Evolutionary conservation across 2,888 invertebrate genomes (phyloP), one percentile per base, ranked within the genome.

Genomic region (Formica aserva): DNA sequence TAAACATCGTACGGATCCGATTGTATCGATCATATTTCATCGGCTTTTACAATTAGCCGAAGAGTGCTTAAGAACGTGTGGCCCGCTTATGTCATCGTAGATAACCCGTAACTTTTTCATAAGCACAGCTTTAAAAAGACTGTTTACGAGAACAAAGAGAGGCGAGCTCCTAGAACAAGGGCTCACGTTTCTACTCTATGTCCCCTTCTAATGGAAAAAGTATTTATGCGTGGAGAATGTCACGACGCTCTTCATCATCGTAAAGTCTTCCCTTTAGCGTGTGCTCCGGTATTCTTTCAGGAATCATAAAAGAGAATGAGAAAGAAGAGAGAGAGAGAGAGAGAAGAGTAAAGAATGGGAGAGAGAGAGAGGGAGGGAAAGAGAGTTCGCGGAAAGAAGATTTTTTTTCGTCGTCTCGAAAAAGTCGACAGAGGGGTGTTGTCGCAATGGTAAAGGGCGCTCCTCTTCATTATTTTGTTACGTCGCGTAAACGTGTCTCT

Each of bases 381-480:
- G 11, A 60, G 26, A 60, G 38, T 52, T 63, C 32, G 63, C 52
- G 55, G 38, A 57, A 45, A 62, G 26, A 71, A 55, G 52, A 66
- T 52, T 81, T 82, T 60, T 67, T 84, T 63, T 55, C 26, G 55
- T 62, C 32, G 41, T 60, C 41, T 45, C 45, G n/a, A n/a, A 29
- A 60, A 41, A 75, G 82, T 72, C 55, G 29, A 72, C 55, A 65
- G 35, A 9, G 65, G 81, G 41, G 48, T 45, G 75, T 81, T 77
- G 78, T 60, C 78, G 41, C 62, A 63, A 65, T 22, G 82, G 32
- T 65, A 48, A 77, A 62, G 85, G 82, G 76, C 78, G 85, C 74
- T 80, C 86, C 90, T 87, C 91, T 91, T 92, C 92, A 88, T 93
- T 92, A 92, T 91, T 92, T 89, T 86, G 89, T 92, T 91, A 92